These are phyloP conservation scores for Montipora cactus DNA, from an alignment of 64 coral and sea anemone genomes.

Conservation along the genomic window DNA sequence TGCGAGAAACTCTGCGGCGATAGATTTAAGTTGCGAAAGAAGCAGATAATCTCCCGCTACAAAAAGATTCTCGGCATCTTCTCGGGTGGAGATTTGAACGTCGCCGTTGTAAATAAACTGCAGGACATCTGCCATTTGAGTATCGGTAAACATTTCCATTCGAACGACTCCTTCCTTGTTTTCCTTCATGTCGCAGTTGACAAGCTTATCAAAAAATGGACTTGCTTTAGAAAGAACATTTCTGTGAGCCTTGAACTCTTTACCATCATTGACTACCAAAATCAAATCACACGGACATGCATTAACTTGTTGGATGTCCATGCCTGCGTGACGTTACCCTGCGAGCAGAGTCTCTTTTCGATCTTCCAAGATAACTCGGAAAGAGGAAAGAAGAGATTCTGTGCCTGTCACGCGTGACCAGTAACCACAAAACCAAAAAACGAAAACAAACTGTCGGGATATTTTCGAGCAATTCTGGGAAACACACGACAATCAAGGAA, in stretches of 20 bases:
- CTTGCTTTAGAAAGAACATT: conserved; percentile 13
- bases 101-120: conserved; percentile 37
- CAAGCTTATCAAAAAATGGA: conserved; percentile 33
- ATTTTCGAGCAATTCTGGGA: too few relatives aligned
- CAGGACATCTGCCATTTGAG: conserved; percentile 28
- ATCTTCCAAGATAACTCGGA: too few relatives aligned
- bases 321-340: too few relatives aligned
- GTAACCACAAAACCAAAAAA: too few relatives aligned
- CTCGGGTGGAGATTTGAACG: not conserved
- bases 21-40: conserved; percentile 13
- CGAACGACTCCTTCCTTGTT: conserved; percentile 27
- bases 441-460: too few relatives aligned
- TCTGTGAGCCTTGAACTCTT: conserved; percentile 29
- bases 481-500: too few relatives aligned
- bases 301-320: conserved; percentile 1
- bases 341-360: too few relatives aligned
- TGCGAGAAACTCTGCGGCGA: not conserved
- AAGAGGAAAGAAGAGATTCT: too few relatives aligned
- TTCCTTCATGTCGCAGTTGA: conserved; percentile 46
- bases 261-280: not conserved
- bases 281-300: not conserved
- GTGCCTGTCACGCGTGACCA: too few relatives aligned
- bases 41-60: conserved; percentile 31
- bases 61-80: conserved; percentile 10
- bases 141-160: not conserved